Evolutionary conservation across 1,140 invertebrate genomes (phyloP), one percentile per base, ranked within the genome.

Genomic region (Nilaparvata lugens): DNA sequence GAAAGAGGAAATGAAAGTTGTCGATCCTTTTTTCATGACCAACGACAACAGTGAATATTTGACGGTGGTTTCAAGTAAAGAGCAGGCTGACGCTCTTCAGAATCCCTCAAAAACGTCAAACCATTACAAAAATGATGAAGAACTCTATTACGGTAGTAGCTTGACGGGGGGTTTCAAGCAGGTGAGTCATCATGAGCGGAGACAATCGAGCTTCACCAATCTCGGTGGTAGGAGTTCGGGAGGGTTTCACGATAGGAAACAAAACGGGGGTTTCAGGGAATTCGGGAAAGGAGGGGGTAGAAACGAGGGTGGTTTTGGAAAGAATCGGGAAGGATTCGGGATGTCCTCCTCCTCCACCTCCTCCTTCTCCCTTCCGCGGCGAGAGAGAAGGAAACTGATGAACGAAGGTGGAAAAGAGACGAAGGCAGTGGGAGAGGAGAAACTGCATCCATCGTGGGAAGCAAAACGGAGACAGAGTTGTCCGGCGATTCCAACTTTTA

Each of bases 391-490:
- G 23, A 28, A 11, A 45, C 18, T 23, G 25, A 58, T 23, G 23
- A 54, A 54, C 13, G 25, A 18, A 1, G n/a, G 19, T 7, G 25
- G 23, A 18, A 21, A 51, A 51, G 45, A 51, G 11, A 4, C 45
- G 6, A 51, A 21, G 16, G 9, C 13, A 4, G 38, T 2, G 11
- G 21, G 4, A 24, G 24, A 43, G 18, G 43, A 56, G 18, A 53
- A 28, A 53, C 18, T 64, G 31, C 62, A 64, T 61, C 62, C 62
- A 21, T 64, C 62, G 40, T 64, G 62, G 62, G 62, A 61, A 56
- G 62, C 62, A 19, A 64, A 64, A 48, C 16, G 21, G 25, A 64
- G 61, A 52, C 40, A 57, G 23, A 51, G 31, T 14, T 28, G 55
- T 16, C 19, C 23, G 16, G n/a, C 19, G 3, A 52, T 45, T 7